Percentiles rank a stretch among this genome's conserved stretches.
Evolutionary conservation across 53 echinoderm and acorn worm species (phyloP).

Genomic region (Pentamera pediparva): DNA sequence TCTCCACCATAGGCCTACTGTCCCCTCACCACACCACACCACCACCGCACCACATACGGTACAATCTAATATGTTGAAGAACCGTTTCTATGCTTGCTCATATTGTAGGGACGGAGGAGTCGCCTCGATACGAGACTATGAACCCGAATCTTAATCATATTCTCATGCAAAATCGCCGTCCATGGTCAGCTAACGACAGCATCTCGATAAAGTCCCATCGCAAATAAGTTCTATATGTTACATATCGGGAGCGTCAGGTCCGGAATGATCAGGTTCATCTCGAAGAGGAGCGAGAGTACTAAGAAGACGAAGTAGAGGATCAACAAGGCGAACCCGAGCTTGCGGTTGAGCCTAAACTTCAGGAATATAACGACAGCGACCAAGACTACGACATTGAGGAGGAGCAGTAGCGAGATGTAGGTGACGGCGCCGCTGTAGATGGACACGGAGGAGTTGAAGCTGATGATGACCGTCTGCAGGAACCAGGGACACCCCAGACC

Average conservation of each 20-base stretch:
- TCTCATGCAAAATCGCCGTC: background rate
- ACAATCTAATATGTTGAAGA: too few species aligned
- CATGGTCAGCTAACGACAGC: background rate
- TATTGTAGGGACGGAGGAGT: too few species aligned
- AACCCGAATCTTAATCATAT: too few species aligned
- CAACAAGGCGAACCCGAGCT: constrained; percentile 51
- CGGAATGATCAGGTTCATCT: constrained; percentile 54
- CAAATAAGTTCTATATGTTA: too few species aligned
- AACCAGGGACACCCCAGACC: constrained; percentile 94
- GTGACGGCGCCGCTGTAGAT: constrained; percentile 62
- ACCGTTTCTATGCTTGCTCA: too few species aligned
- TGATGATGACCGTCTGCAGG: constrained; percentile 54
- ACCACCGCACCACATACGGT: too few species aligned
- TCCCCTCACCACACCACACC: too few species aligned
- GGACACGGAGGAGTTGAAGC: constrained; percentile 31
- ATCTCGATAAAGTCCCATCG: too few species aligned
- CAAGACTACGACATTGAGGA: constrained; percentile 53
- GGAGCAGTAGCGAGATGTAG: constrained; percentile 57
- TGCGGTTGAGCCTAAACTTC: constrained; percentile 57
- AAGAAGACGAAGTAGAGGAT: constrained; percentile 55
- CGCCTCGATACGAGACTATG: too few species aligned
- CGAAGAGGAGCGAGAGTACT: constrained; percentile 61
- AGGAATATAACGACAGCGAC: constrained; percentile 33
- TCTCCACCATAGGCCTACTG: too few species aligned
- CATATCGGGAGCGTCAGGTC: constrained; percentile 59